Base-by-base conservation (phyloP, 1,140 invertebrate species). In the Ganaspis sp. region DNA sequence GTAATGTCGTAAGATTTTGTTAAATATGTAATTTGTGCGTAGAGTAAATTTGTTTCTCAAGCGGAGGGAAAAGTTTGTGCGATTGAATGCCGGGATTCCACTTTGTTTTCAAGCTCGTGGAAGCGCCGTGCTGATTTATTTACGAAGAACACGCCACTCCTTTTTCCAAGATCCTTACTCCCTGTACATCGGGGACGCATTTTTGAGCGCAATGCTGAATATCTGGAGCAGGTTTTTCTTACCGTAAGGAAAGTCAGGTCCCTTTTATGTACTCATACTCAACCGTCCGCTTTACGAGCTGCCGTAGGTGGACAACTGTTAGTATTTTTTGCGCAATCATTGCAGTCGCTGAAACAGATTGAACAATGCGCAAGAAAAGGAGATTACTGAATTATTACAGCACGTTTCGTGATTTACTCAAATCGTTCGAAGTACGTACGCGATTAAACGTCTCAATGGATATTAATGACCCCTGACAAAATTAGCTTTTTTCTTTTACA, bases 81-180 rank as follows among this genome's bases (percentile, higher is more conserved):
- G 58, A 64, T 29, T 15, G 21, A 23, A 38, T 23, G 19, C 26
- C 34, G 69, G 15, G 53, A 72, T 9, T 74, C 76, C 72, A 78
- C 71, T 79, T 79, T 75, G 53, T 75, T 79, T 70, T 29, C 26
- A 53, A 81, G 82, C 76, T 79, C 72, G 82, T 82, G 81, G 83
- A 85, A 87, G 84, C 82, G 81, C 78, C 82, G 80, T 75, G 80
- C 83, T 87, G 85, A 87, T 87, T 87, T 87, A 87, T 87, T 85
- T 86, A 80, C 80, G 76, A 34, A 49, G 45, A 37, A 64, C 70
- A 40, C 40, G 37, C 11, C 40, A 26, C 40, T 54, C 37, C 42
- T 54, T 40, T 72, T 34, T 49, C 71, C 42, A 26, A 9, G 12
- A 42, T 54, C 45, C 42, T 72, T 2, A 21, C 71, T 49, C 42